Percentiles rank a stretch among this genome's conserved stretches.
These are phyloP conservation scores for Chiloscyllium plagiosum DNA, from an alignment of 2,113 vertebrate species.

Conservation along the genomic window DNA sequence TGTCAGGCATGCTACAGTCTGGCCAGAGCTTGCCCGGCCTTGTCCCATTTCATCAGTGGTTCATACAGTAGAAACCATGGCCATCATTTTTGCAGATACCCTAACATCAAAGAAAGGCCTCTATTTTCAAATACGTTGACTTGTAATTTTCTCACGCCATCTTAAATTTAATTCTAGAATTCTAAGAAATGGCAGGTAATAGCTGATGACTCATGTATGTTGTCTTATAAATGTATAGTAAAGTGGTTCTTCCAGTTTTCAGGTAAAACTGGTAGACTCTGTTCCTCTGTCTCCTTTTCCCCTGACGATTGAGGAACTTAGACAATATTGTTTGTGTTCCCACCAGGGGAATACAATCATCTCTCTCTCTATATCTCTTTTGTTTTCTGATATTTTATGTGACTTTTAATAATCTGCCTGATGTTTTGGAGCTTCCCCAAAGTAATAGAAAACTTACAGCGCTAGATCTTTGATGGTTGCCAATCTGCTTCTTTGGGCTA, in stretches of 20 bases:
- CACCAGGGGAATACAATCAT: background rate
- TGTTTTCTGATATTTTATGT: background rate
- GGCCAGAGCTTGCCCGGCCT: background rate
- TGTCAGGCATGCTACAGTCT: background rate
- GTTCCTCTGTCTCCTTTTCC: background rate
- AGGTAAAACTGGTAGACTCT: background rate
- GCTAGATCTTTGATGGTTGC: background rate
- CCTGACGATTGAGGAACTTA: background rate
- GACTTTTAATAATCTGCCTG: background rate
- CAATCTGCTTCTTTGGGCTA: background rate
- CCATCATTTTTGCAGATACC: background rate
- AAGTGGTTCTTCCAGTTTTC: background rate
- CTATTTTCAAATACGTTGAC: background rate
- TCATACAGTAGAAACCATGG: background rate
- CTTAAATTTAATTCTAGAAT: background rate
- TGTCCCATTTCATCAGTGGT: background rate
- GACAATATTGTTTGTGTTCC: background rate
- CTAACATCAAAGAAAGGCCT: background rate
- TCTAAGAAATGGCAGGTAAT: background rate
- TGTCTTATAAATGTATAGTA: background rate
- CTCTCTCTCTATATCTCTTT: background rate
- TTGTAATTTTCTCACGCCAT: background rate
- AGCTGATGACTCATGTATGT: background rate
- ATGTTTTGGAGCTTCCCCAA: background rate
- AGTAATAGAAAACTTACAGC: background rate